Evolutionary conservation across 2,888 invertebrate genomes (phyloP), one percentile per base, ranked within the genome.

Genomic region (Dioctria linearis): DNA sequence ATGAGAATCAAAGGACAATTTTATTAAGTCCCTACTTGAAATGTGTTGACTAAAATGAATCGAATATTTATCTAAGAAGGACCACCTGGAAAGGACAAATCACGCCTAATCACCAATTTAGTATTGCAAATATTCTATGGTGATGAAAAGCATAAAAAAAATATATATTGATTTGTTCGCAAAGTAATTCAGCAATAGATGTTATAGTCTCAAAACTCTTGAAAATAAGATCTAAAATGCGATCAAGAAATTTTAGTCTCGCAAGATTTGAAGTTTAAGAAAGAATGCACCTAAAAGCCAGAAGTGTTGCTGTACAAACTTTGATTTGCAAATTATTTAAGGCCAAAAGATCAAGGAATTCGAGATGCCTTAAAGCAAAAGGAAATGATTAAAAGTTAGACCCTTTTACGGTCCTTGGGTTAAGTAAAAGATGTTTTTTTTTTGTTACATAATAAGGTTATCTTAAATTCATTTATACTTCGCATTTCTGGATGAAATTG

Each of bases 71-170:
- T 84, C 90, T 96, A 84, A 92, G 94, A 96, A 86, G 97, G 97
- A 0, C 96, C 96, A 0, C 96, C 95, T 0, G 96, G 96, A 54
- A 96, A 96, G 3, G 97, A 97, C 83, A 97, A 97, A 89, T 94
- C 96, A 0, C 91, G 92, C 83, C 93, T 96, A 0, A 95, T 97
- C 80, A 91, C 93, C 3, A 93, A 94, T 81, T 91, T 96, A 76
- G 91, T 95, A 0, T 90, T 93, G 83, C 92, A 95, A 84, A 91
- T 93, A 83, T 89, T 95, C 82, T 93, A 92, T 85, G 90, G 89
- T 0, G 84, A 85, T 6, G 88, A 90, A 25, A 85, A 87, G 2
- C 88, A 87, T 3, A 88, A 85, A 37, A 90, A 90, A 6, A n/a
- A n/a, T n/a, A 86, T 86, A 92, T 97, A 80, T 89, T 97, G 42